Conservation (phyloP, 2,113 vertebrate species). For the Cynopterus brachyotis region DNA sequence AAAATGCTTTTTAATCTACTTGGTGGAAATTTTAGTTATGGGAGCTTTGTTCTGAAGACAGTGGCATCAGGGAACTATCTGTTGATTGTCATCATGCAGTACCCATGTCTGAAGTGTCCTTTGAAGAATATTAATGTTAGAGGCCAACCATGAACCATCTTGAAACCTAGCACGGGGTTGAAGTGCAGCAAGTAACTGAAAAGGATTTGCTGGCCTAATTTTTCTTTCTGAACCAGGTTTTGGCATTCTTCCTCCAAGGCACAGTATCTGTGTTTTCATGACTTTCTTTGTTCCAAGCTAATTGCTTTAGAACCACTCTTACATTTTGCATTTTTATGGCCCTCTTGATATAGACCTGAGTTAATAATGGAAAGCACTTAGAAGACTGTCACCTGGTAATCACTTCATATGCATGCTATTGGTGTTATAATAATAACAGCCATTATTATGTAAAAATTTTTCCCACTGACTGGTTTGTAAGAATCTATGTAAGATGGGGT, state of each 20-base stretch:
- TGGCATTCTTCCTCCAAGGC: conserved; percentile 54
- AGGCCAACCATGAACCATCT: conserved; percentile 20
- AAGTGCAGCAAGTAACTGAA: neutral
- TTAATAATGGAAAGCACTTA: conserved; percentile 35
- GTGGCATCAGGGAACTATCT: neutral
- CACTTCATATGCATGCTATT: neutral
- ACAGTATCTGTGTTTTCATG: conserved; percentile 44
- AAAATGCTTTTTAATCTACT: neutral
- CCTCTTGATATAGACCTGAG: conserved; percentile 42
- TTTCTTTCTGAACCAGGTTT: conserved; percentile 29
- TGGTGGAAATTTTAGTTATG: neutral
- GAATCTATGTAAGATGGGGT: neutral
- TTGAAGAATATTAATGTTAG: conserved; percentile 56
- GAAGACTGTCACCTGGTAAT: neutral
- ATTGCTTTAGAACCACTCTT: conserved; percentile 68
- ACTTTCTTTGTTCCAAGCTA: conserved; percentile 71
- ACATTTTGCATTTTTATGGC: conserved; percentile 60
- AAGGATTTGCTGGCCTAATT: conserved; percentile 51
- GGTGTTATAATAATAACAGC: neutral
- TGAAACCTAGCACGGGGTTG: conserved; percentile 46
- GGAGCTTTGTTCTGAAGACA: conserved; percentile 28
- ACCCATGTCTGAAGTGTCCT: conserved; percentile 8
- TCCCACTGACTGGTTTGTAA: neutral
- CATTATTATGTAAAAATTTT: neutral
- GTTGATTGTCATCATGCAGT: neutral